A percentile compares a stretch with the other conserved stretches of the same genome.
Evolutionary conservation across 1,140 invertebrate species (phyloP).

Genomic region (Zelostemma sp.): DNA sequence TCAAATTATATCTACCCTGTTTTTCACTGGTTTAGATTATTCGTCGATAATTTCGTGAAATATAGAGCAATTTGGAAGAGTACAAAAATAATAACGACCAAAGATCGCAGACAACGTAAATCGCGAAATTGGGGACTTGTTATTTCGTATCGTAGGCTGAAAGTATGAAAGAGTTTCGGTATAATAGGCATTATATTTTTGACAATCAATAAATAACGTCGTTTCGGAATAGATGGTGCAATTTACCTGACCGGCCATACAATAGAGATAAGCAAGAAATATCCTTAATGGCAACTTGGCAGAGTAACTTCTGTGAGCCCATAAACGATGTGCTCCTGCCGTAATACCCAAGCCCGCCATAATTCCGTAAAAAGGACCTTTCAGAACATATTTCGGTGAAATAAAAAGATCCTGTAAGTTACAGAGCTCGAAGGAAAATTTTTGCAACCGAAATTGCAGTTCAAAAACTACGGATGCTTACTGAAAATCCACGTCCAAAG

Average conservation of each 20-base stretch:
- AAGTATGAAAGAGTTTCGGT: no score
- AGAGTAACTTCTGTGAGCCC: constrained; percentile 87
- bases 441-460: no score
- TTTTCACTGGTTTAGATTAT: not conserved
- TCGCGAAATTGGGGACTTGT: not conserved
- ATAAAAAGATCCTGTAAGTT: no score
- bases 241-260: constrained; percentile 58
- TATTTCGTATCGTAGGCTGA: not conserved
- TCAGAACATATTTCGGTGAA: constrained; percentile 10
- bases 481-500: constrained; percentile 62
- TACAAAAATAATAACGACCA: not conserved
- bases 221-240: not conserved
- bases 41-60: not conserved
- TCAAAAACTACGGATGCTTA: no score
- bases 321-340: constrained; percentile 86
- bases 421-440: no score
- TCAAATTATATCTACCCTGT: not conserved
- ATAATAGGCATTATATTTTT: no score
- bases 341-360: constrained; percentile 77
- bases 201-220: not conserved
- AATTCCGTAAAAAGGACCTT: constrained; percentile 43
- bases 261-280: constrained; percentile 63
- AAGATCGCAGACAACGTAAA: no score
- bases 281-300: constrained; percentile 79
- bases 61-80: not conserved